phyloP scores from a whole-genome alignment of 2,113 vertebrate genomes.

The Labeo rohita region DNA sequence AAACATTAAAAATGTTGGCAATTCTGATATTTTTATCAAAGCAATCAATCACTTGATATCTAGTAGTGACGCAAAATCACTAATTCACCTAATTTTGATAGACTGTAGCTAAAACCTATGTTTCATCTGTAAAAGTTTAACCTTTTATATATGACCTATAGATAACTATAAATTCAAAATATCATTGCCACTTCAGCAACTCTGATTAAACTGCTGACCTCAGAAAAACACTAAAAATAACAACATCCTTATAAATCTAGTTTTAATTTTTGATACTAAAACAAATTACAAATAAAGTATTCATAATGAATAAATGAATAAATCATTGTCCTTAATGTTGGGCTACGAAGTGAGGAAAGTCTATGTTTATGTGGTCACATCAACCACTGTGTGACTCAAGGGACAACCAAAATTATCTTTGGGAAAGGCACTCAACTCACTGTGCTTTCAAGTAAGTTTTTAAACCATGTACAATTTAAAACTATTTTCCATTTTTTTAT shows the following conservation, averaged over 20 bases:
- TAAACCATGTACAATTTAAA: neutral
- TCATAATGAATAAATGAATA: too few species aligned
- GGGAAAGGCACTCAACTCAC: slow-evolving; percentile 31
- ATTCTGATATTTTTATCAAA: neutral
- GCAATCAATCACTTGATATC: neutral
- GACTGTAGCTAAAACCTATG: neutral
- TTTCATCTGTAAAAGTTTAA: neutral
- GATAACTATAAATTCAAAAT: neutral
- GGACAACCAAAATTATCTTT: slow-evolving; percentile 14
- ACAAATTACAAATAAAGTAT: neutral
- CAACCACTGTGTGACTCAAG: slow-evolving; percentile 50
- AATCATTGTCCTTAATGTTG: neutral
- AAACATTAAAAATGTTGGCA: neutral
- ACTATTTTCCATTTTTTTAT: neutral
- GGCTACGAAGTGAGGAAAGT: neutral
- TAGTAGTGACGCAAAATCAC: neutral
- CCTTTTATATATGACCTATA: neutral
- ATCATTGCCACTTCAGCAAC: neutral
- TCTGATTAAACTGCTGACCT: neutral
- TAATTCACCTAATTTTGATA: neutral
- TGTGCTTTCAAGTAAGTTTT: slow-evolving; percentile 27
- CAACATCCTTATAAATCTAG: neutral
- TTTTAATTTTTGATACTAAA: neutral
- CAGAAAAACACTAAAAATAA: neutral
- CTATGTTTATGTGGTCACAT: neutral